Conservation (phyloP, 2,797 vertebrate genomes). For the Cichlasoma orientale region DNA sequence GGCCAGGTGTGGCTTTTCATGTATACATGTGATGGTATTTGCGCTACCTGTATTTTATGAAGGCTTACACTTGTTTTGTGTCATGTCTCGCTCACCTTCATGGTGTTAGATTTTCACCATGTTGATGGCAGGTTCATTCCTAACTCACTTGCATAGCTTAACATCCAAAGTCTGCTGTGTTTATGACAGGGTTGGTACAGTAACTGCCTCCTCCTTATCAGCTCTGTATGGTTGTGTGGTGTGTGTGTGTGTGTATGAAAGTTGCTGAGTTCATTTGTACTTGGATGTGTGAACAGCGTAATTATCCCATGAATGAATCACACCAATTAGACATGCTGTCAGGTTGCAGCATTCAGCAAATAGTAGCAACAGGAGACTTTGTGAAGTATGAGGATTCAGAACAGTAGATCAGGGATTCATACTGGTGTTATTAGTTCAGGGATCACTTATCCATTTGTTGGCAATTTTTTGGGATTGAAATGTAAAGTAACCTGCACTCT, state of each 20-base stretch:
- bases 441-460: neutral
- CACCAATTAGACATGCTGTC: slow-evolving; percentile 25
- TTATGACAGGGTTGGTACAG: slow-evolving; percentile 35
- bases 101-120: slow-evolving; percentile 2
- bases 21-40: slow-evolving; percentile 16
- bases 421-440: neutral
- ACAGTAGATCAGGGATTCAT: neutral
- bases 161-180: slow-evolving; percentile 66
- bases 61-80: neutral
- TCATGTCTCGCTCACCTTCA: neutral
- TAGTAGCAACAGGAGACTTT: slow-evolving; percentile 12
- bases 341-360: slow-evolving; percentile 7
- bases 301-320: slow-evolving; percentile 33
- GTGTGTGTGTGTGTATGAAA: neutral
- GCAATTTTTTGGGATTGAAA: neutral
- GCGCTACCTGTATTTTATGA: neutral
- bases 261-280: slow-evolving; percentile 49
- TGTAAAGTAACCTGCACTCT: neutral
- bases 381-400: neutral
- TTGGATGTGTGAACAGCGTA: slow-evolving; percentile 4
- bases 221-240: neutral
- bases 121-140: slow-evolving; percentile 1
- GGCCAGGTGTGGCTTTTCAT: neutral
- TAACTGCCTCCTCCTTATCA: slow-evolving; percentile 48
- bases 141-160: neutral